Percentiles rank a stretch among this genome's conserved stretches.
Conservation (phyloP, 2,888 invertebrate genomes). For the Lagria hirta region DNA sequence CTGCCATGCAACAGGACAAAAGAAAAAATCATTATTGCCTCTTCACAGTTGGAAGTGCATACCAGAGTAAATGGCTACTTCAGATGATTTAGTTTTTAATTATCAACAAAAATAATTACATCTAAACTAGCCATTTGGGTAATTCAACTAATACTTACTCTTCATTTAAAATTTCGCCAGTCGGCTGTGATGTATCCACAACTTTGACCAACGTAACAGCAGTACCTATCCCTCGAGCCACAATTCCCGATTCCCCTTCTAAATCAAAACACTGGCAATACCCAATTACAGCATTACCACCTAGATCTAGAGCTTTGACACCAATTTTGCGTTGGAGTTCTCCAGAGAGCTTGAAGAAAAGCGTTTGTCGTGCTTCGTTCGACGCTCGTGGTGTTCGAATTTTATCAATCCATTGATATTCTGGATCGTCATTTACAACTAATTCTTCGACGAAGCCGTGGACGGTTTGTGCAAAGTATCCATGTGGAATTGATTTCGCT, state of each 20-base stretch:
- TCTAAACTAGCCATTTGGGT: no score
- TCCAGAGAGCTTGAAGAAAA: slow-evolving; percentile 92
- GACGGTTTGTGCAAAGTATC: slow-evolving; percentile 81
- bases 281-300: slow-evolving; percentile 93
- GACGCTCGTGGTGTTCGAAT: slow-evolving; percentile 95
- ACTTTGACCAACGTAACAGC: slow-evolving; percentile 73
- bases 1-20: slow-evolving; percentile 40
- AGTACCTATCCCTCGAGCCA: slow-evolving; percentile 92
- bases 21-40: slow-evolving; percentile 31
- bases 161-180: slow-evolving; percentile 50
- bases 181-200: slow-evolving; percentile 52
- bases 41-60: slow-evolving; percentile 3
- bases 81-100: slow-evolving; percentile 6
- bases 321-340: slow-evolving; percentile 93
- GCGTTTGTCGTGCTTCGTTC: slow-evolving; percentile 94
- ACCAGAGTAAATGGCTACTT: neutral
- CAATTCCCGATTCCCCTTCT: slow-evolving; percentile 96
- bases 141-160: slow-evolving; percentile 62
- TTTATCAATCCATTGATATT: slow-evolving; percentile 99
- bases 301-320: slow-evolving; percentile 87
- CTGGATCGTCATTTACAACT: slow-evolving; percentile 95
- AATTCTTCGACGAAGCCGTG: slow-evolving; percentile 97
- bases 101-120: no score
- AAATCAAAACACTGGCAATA: slow-evolving; percentile 94
- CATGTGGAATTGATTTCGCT: slow-evolving; percentile 67